Base-by-base conservation (phyloP, 1,140 invertebrate species). In the Platyura marginata region DNA sequence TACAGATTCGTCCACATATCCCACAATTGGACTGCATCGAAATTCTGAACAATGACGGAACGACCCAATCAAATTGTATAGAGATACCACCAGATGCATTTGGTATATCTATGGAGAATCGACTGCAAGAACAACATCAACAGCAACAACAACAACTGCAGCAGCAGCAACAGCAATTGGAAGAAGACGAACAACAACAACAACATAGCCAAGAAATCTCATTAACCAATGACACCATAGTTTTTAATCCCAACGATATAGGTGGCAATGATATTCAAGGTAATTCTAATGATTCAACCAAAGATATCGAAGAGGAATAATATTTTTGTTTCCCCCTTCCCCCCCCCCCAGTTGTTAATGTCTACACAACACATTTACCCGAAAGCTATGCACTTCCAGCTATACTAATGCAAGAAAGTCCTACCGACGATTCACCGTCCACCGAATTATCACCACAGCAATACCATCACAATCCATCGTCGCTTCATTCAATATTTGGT, bases 1-100 rank as follows among this genome's bases (percentile, higher is more conserved):
- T 21, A 5, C 16, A 40, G 73, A 71, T 75, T 37, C 62, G 75
- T 42, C 74, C 74, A 19, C 72, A 75, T 42, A 74, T 71, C 57
- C 73, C 74, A 43, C 71, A 75, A 56, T 51, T 76, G 39, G 65
- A 44, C 19, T 48, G 49, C 18, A 46, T 48, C 32, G 49, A 48
- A 47, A 46, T 48, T 29, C 44, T 48, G 33, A 44, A 48, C 23
- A 21, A 47, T 3, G 44, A 48, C 16, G 40, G 49, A 13, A 42
- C 23, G 8, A 33, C 41, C 19, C 18, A 25, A n/a, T 20, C 19
- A 5, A 35, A 16, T 9, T 33, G 25, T n/a, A 11, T 33, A 5
- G 41, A 33, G n/a, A 10, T 41, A 2, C 40, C 40, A 13, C 11
- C 20, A 19, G 21, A 41, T 5, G 18, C 3, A 4, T 41, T 3